These are phyloP conservation scores for Poeciliopsis infans DNA, from an alignment of 2,797 vertebrate species.

Conservation along the genomic window DNA sequence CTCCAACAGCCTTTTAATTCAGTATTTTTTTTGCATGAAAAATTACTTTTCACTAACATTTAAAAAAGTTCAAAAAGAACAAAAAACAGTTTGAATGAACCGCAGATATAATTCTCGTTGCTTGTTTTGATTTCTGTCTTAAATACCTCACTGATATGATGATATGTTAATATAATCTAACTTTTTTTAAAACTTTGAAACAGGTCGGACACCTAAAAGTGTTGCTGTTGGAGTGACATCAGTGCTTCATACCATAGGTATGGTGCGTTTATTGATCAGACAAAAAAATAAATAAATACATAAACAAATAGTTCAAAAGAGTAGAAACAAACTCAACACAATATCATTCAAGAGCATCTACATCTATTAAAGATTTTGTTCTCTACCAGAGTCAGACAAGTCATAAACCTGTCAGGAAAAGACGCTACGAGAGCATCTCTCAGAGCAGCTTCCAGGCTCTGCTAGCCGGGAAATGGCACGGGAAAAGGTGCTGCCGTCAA, in stretches of 20 bases:
- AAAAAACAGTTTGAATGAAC: no score
- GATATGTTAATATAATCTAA: not conserved
- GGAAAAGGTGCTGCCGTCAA: slow-evolving; percentile 49
- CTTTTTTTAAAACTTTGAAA: not conserved
- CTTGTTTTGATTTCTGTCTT: not conserved
- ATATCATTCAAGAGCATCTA: not conserved
- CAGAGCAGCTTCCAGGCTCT: slow-evolving; percentile 53
- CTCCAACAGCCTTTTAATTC: slow-evolving; percentile 15
- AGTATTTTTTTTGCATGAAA: slow-evolving; percentile 37
- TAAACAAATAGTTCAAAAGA: slow-evolving; percentile 2
- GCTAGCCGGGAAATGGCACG: slow-evolving; percentile 61
- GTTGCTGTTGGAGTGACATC: not conserved
- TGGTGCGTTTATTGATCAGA: not conserved
- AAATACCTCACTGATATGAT: not conserved
- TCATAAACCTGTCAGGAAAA: slow-evolving; percentile 57
- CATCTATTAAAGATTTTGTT: not conserved
- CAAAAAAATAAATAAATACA: no score
- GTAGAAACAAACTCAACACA: not conserved
- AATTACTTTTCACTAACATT: not conserved
- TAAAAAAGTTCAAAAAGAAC: no score
- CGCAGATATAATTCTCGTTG: not conserved
- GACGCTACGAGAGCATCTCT: slow-evolving; percentile 22
- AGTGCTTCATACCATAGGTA: not conserved
- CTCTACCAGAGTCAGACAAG: slow-evolving; percentile 18
- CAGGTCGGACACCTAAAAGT: not conserved